These are phyloP conservation scores for Drosophila pruinosa DNA, from an alignment of 1,140 invertebrate species.

Conservation along the genomic window DNA sequence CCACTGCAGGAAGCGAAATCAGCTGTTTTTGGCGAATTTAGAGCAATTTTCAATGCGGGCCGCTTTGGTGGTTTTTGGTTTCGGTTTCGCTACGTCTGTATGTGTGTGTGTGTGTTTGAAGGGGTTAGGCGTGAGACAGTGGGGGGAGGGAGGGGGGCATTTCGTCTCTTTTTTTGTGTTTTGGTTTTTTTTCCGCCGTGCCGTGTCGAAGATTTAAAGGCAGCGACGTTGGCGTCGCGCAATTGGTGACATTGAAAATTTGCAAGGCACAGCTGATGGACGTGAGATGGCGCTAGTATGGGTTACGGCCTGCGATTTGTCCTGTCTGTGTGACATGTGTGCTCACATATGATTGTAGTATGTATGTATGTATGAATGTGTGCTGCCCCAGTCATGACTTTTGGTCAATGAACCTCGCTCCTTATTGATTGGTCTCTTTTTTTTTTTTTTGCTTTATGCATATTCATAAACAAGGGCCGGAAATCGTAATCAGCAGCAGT, in stretches of 20 bases:
- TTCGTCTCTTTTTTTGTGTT: constrained; percentile 26
- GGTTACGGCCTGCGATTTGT: constrained; percentile 25
- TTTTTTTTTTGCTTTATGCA: constrained; percentile 18
- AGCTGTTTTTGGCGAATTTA: constrained; percentile 79
- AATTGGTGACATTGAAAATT: constrained; percentile 81
- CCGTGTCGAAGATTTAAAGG: constrained; percentile 76
- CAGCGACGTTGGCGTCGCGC: constrained; percentile 68
- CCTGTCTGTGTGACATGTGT: constrained; percentile 21
- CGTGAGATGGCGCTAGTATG: not conserved
- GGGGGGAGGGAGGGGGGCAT: too few species aligned
- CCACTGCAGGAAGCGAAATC: constrained; percentile 67
- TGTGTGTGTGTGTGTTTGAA: not conserved
- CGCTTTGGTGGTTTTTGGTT: constrained; percentile 48
- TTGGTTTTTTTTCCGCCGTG: constrained; percentile 23
- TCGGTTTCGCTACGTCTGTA: not conserved
- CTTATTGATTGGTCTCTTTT: constrained; percentile 8
- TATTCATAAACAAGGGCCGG: constrained; percentile 32
- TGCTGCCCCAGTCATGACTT: constrained; percentile 48
- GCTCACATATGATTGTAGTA: too few species aligned
- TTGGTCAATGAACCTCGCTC: constrained; percentile 68
- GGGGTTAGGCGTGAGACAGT: not conserved
- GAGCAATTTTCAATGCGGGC: constrained; percentile 75
- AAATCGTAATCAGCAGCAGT: constrained; percentile 54
- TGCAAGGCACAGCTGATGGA: constrained; percentile 63
- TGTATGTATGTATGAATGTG: constrained; percentile 31